Conservation (phyloP, 1,140 invertebrate species). For the Neodiprion pinetum region DNA sequence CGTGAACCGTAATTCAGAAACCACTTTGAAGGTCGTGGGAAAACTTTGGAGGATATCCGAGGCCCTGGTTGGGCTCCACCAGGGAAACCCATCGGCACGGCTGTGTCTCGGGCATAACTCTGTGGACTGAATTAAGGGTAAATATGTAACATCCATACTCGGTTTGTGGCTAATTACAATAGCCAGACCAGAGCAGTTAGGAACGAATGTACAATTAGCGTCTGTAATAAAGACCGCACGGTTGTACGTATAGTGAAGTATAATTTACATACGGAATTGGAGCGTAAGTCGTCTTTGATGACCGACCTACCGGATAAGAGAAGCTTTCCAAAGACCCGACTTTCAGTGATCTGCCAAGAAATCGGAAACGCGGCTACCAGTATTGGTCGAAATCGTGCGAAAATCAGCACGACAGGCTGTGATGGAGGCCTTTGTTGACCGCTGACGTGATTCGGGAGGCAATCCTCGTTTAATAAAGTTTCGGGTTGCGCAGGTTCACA, state of each 20-base stretch:
- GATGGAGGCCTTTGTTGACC: background rate
- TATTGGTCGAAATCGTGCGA: too few relatives aligned
- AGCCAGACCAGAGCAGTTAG: background rate
- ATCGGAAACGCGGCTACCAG: too few relatives aligned
- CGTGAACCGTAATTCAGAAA: conserved; percentile 2
- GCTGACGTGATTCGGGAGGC: background rate
- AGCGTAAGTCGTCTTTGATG: too few relatives aligned
- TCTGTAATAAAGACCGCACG: background rate
- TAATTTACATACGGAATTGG: background rate
- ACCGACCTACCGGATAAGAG: too few relatives aligned
- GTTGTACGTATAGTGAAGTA: background rate
- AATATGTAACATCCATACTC: background rate
- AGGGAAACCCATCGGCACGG: background rate
- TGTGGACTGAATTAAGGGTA: background rate
- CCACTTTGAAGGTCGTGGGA: background rate
- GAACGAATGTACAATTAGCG: background rate
- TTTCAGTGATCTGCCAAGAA: too few relatives aligned
- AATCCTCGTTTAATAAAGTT: too few relatives aligned
- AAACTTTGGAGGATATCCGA: background rate
- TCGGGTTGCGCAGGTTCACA: too few relatives aligned
- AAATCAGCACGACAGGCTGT: background rate
- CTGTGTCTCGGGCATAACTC: background rate
- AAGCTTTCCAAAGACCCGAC: too few relatives aligned
- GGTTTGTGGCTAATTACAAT: background rate
- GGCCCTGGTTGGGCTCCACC: background rate